Percentiles rank a stretch among this genome's conserved stretches.
Evolutionary conservation across 2,113 vertebrate species (phyloP).

Genomic region (Grus americana): DNA sequence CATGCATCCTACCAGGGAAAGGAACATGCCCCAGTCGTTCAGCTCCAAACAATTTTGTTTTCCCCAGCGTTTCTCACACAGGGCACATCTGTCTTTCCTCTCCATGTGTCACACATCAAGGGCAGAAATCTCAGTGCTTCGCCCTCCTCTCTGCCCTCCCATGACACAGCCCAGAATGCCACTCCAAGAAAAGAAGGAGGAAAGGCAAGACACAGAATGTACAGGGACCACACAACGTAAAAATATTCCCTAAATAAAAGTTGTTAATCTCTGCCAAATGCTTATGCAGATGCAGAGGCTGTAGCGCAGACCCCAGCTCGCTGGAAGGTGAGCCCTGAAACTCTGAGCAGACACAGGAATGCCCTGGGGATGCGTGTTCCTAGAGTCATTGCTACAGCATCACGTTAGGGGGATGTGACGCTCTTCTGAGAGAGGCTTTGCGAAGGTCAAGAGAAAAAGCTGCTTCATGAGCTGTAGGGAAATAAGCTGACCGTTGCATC

Average conservation of each 20-base stretch:
- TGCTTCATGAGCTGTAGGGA: neutral
- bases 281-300: neutral
- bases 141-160: neutral
- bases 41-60: neutral
- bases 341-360: neutral
- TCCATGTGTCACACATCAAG: neutral
- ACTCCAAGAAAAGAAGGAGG: neutral
- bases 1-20: neutral
- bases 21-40: neutral
- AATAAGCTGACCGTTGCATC: neutral
- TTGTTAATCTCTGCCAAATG: neutral
- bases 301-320: neutral
- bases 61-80: neutral
- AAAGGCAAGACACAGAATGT: neutral
- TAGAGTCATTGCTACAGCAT: neutral
- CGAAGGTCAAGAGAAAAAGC: neutral
- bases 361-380: neutral
- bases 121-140: neutral
- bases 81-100: neutral
- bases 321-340: neutral
- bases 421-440: neutral
- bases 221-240: neutral
- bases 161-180: neutral
- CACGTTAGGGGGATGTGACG: fast-evolving
- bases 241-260: neutral